Base-by-base conservation (phyloP, 2,888 invertebrate genomes). In the Pristionchus entomophagus region DNA sequence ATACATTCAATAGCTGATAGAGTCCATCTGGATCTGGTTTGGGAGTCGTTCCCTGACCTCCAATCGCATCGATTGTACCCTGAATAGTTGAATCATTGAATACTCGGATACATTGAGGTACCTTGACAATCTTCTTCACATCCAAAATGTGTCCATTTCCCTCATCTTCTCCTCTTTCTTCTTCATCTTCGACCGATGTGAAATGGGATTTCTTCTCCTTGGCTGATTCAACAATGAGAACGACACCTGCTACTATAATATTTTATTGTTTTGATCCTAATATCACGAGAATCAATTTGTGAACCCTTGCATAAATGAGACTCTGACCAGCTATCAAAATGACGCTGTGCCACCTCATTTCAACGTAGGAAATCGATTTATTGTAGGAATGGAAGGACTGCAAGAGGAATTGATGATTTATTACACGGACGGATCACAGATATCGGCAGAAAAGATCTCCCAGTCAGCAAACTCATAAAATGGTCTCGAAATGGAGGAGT, bases 111-210 rank as follows among this genome's bases (percentile, higher is more conserved):
- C 17, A 41, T 69, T 10, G 0, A 56, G 6, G 22, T 41, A 86
- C 86, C 65, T 86, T 86, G 45, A 86, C 86, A 22, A 86, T 56
- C 51, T 86, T 86, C 80, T 86, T 86, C n/a, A 86, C 86, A 86
- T 86, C 86, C n/a, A 86, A 77, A 17, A 86, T 4, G 26, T 86
- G 86, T 26, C 22, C 73, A 77, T 53, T 45, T 38, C 56, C 69
- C 6, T 51, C 65, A 10, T 81, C 53, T 17, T 32, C 29, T 53
- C 53, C 80, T 19, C 35, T 65, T 51, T 82, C 83, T 12, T 62
- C 65, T 38, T 82, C 82, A 19, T 82, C 82, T 82, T 82, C 82
- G 1, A 82, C 59, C n/a, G 82, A 82, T 22, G 82, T 59, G 59
- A 82, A 82, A 26, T 38, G 38, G 0, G 82, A 82, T 45, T 59